Percentiles rank a stretch among this genome's conserved stretches.
Evolutionary conservation across 2,888 invertebrate genomes (phyloP).

Genomic region (Pristionchus maxplancki): DNA sequence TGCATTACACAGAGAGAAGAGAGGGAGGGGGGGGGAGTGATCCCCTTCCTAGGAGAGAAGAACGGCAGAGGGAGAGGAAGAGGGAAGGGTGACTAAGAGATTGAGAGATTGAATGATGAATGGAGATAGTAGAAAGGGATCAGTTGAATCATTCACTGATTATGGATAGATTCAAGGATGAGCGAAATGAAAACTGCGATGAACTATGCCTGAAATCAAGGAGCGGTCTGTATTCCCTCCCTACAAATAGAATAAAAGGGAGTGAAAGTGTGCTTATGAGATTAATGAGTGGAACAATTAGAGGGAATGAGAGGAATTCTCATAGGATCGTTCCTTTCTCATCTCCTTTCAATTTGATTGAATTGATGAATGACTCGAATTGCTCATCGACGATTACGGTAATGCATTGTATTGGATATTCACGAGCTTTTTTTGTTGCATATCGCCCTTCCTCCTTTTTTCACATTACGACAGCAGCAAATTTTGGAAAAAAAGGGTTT

Average conservation of each 20-base stretch:
- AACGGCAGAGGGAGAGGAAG: slow-evolving; percentile 4
- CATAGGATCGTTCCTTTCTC: neutral
- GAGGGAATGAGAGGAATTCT: neutral
- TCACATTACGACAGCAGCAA: too few species aligned
- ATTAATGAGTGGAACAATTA: slow-evolving; percentile 44
- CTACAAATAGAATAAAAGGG: neutral
- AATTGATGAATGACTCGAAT: slow-evolving; percentile 38
- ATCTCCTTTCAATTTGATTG: neutral
- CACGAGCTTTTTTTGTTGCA: neutral
- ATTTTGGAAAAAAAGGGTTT: too few species aligned
- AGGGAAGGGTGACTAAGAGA: neutral
- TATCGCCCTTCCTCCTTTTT: neutral
- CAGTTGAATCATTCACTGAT: neutral
- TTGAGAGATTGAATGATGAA: slow-evolving; percentile 14
- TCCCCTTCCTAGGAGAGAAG: slow-evolving; percentile 35
- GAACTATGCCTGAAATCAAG: neutral
- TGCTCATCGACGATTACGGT: slow-evolving; percentile 6
- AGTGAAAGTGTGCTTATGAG: slow-evolving; percentile 39
- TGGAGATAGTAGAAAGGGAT: neutral
- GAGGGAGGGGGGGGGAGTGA: neutral
- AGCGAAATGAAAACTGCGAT: neutral
- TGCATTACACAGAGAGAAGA: slow-evolving; percentile 39
- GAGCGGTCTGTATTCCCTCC: neutral
- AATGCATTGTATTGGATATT: neutral
- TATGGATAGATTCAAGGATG: neutral